Conservation (phyloP, 2,888 invertebrate genomes). For the Candidula unifasciata region DNA sequence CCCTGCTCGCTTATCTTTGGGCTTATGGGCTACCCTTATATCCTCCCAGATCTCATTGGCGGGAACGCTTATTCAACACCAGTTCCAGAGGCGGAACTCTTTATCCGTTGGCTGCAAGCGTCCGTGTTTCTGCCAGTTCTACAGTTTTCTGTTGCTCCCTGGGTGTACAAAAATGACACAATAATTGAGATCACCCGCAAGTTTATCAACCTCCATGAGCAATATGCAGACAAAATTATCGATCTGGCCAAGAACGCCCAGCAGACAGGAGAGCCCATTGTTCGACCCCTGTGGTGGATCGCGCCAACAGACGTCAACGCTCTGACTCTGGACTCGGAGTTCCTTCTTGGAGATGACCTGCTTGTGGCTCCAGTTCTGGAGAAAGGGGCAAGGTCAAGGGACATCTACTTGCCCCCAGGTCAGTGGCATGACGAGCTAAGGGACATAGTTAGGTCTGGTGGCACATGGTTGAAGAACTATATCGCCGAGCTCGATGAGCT, state of each 20-base stretch:
- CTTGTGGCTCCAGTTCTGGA: constrained; percentile 76
- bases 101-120: constrained; percentile 90
- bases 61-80: constrained; percentile 69
- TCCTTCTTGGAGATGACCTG: constrained; percentile 73
- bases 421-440: constrained; percentile 62
- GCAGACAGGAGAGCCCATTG: constrained; percentile 85
- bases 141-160: constrained; percentile 85
- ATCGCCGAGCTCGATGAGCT: constrained; percentile 62
- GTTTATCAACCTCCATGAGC: constrained; percentile 65
- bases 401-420: constrained; percentile 71
- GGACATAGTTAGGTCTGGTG: constrained; percentile 50
- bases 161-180: constrained; percentile 76
- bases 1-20: constrained; percentile 84
- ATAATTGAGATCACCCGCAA: constrained; percentile 60
- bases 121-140: constrained; percentile 94
- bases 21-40: constrained; percentile 85
- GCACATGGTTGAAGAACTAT: constrained; percentile 61
- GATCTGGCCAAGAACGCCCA: constrained; percentile 64
- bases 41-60: constrained; percentile 91
- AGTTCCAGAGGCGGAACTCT: constrained; percentile 77
- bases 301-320: constrained; percentile 89
- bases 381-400: constrained; percentile 64
- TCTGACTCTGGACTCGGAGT: constrained; percentile 86
- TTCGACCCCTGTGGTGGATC: constrained; percentile 92
- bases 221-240: constrained; percentile 62